These are phyloP conservation scores for Buphagus erythrorhynchus DNA, from an alignment of 2,797 vertebrate species.

Conservation along the genomic window DNA sequence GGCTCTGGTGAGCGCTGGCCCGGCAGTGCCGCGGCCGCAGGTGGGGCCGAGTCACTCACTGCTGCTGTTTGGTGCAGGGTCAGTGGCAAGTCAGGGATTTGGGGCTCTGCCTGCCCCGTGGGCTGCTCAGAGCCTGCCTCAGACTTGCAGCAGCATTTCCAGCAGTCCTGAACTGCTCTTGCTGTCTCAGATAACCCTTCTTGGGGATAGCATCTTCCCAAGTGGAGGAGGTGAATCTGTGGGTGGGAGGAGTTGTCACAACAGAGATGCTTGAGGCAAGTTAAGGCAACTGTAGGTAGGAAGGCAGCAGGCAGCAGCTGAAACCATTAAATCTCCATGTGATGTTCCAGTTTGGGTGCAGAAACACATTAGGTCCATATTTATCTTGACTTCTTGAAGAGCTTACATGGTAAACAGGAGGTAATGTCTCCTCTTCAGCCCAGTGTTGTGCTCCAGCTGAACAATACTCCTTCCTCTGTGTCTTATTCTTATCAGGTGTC, in stretches of 20 bases:
- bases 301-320: not conserved
- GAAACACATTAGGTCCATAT: not conserved
- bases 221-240: not conserved
- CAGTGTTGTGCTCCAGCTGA: not conserved
- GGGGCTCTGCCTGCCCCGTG: not conserved
- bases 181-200: not conserved
- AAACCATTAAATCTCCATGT: not conserved
- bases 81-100: not conserved
- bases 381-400: not conserved
- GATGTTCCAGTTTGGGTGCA: not conserved
- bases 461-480: not conserved
- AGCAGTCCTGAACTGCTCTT: not conserved
- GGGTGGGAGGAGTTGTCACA: not conserved
- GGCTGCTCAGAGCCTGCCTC: not conserved
- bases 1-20: rapidly evolving
- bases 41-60: rapidly evolving
- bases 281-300: not conserved
- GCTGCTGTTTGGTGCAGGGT: rapidly evolving
- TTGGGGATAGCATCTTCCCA: not conserved
- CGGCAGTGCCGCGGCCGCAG: rapidly evolving
- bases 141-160: not conserved
- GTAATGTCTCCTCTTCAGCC: not conserved
- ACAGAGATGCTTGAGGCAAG: not conserved
- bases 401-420: not conserved
- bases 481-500: not conserved